Conservation (phyloP, 1,140 invertebrate genomes). For the Drosophila tsacasi region DNA sequence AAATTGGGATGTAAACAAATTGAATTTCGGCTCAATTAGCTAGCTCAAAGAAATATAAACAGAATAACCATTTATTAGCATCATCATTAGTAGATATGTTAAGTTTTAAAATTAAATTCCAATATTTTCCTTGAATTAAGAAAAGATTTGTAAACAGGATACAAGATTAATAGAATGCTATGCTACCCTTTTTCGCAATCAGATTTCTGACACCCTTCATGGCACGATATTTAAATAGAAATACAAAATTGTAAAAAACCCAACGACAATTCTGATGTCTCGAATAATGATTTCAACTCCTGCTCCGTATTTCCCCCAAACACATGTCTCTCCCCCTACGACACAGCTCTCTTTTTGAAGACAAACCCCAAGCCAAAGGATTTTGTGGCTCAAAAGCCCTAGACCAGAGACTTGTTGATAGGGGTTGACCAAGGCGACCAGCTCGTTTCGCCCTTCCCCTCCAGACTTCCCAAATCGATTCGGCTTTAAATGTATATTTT, state of each 20-base stretch:
- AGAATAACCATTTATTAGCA: slow-evolving; percentile 29
- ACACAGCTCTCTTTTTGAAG: slow-evolving; percentile 3
- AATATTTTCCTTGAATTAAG: slow-evolving; percentile 9
- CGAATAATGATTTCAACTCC: slow-evolving; percentile 46
- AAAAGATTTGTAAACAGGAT: not conserved
- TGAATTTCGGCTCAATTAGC: slow-evolving; percentile 51
- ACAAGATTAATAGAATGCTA: not conserved
- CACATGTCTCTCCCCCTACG: not conserved
- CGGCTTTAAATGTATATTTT: slow-evolving; percentile 75
- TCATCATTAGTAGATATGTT: slow-evolving; percentile 47
- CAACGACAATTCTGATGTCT: slow-evolving; percentile 51
- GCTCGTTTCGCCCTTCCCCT: not conserved
- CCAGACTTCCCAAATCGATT: slow-evolving; percentile 61
- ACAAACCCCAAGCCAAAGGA: slow-evolving; percentile 47
- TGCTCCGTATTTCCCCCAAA: slow-evolving; percentile 1
- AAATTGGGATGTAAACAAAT: slow-evolving; percentile 59
- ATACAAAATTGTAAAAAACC: slow-evolving; percentile 12
- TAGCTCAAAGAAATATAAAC: not conserved
- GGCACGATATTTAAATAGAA: slow-evolving; percentile 68
- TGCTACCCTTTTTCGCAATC: not conserved
- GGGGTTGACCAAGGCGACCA: slow-evolving; percentile 64
- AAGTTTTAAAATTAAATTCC: not conserved
- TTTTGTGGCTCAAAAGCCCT: slow-evolving; percentile 69
- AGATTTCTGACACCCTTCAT: slow-evolving; percentile 11
- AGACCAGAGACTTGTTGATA: slow-evolving; percentile 70